Evolutionary conservation across 2,888 invertebrate genomes (phyloP), one percentile per base, ranked within the genome.

Genomic region (Pimpla rufipes): DNA sequence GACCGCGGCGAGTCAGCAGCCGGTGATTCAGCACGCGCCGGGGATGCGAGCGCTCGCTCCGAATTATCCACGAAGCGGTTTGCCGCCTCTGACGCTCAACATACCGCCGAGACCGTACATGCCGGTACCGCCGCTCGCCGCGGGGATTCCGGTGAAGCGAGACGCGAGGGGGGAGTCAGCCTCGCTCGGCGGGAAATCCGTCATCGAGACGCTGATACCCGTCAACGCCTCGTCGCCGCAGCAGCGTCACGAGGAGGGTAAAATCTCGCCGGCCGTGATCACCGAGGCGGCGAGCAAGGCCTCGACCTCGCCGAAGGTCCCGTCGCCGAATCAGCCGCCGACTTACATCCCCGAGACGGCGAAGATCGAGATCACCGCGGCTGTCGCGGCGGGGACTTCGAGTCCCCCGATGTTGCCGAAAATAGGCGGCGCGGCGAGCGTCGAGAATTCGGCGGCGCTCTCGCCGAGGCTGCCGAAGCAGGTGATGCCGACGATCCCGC

Each of bases 271-370:
- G 4, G 91, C 90, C 0, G 86, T 92, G 10, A 89, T 93, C 42
- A 92, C 93, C 0, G 93, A 93, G 55, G 74, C 92, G 0, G 88
- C 89, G 1, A 92, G 88, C 79, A 93, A 93, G 75, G 91, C 92
- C 0, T 93, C 93, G 0, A 93, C 93, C 0, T 93, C 93, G 7
- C 93, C 93, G 0, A 93, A 93, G 66, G 91, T 93, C 21, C 93
- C 93, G 2, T 93, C 93, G 62, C 93, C 93, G 0, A 93, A 93
- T 85, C 93, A 93, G 47, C 93, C 93, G 10, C 93, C 93, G 0
- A 93, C 92, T 0, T 93, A 92, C 79, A 93, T 93, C 71, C 93
- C 93, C 0, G 93, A 93, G 85, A 93, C 93, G 0, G 93, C 93
- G 0, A 93, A 93, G 71, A 92, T 93, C 66, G 93, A 93, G 42